Base-by-base conservation (phyloP, 2,797 vertebrate genomes). In the Vespertilio murinus region DNA sequence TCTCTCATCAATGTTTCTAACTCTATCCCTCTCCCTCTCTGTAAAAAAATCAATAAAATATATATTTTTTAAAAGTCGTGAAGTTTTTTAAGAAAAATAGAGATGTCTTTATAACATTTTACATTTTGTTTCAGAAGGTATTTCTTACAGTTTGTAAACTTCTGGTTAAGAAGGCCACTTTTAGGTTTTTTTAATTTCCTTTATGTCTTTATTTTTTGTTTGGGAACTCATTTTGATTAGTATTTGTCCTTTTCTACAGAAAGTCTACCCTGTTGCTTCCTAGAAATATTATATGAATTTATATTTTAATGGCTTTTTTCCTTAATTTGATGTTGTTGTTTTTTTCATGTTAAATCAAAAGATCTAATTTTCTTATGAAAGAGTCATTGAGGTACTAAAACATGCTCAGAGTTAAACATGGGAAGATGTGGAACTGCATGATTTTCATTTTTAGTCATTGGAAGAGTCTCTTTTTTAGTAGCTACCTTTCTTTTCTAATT, bases 181-280 rank as follows among this genome's bases (percentile, higher is more conserved):
- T 90, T 88, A 33, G n/a, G 47, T 71, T 13, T 90, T 45, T 81
- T 75, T 71, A 45, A 79, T 91, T 93, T 95, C 78, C 61, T 85
- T 85, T 75, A 8, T 65, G 42, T 81, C 79, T 90, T 73, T 74
- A 30, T 78, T 75, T 85, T 54, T 88, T 61, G 45, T 87, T 75
- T 92, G 6, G 45, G 16, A 81, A 33, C 8, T 73, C 45, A 45
- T 94, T 88, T 84, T 90, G n/a, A 88, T 70, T 81, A 73, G 30
- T 52, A 59, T 88, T 91, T 92, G 11, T 91, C 49, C 25, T 89
- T 94, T 94, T 87, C 25, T 86, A 93, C 75, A 91, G 75, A 96
- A 86, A 91, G 82, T 12, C 25, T 14, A 90, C 23, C 30, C 17
- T 83, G 23, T 89, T 94, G 67, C 40, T 69, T 92, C 30, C n/a